Base-by-base conservation (phyloP, 2,113 vertebrate species). In the Pogonocichla stellata region DNA sequence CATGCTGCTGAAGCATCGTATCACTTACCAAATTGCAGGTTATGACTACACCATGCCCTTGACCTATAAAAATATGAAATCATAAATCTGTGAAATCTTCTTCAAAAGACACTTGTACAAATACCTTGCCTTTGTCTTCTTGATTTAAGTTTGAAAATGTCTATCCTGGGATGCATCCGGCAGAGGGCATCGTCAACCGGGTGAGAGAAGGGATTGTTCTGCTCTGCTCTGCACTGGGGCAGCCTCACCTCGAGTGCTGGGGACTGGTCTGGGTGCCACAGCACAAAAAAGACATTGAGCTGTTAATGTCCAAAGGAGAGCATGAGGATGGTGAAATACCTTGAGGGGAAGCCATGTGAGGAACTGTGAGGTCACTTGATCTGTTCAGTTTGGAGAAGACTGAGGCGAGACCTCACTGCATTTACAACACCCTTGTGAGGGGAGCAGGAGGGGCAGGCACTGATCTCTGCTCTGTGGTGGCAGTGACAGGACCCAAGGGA, bases 121-220 rank as follows among this genome's bases (percentile, higher is more conserved):
- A 34, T 65, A 58, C 5, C 8, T 42, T 80, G 45, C 23, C 36
- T 58, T 86, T 43, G 33, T 61, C 25, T 50, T 25, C 34, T 67
- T 85, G 9, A 19, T 78, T 10, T 9, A 43, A 58, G 36, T 80
- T 73, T 80, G 73, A 65, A 80, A 43, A 61, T 2, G 1, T 57
- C 12, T 9, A 5, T 50, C 34, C 19, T 48, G 34, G 16, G 10
- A 8, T 29, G 19, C 6, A 38, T 64, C 40, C 38, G 50, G 24
- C 34, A 40, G 6, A 33, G 18, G 48, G 19, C 60, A 47, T 29
- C 2, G 1, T 24, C 23, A 74, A 1, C 6, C 0, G 0, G n/a
- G 15, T 0, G 0, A 48, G n/a, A 6, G 70, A 74, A 13, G 29
- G 18, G 28, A 48, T 65, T 48, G 25, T 40, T 19, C 5, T 0